Percentiles rank a stretch among this genome's conserved stretches.
phyloP scores from a whole-genome alignment of 1,140 invertebrate species.

The Sitobion miscanthi region DNA sequence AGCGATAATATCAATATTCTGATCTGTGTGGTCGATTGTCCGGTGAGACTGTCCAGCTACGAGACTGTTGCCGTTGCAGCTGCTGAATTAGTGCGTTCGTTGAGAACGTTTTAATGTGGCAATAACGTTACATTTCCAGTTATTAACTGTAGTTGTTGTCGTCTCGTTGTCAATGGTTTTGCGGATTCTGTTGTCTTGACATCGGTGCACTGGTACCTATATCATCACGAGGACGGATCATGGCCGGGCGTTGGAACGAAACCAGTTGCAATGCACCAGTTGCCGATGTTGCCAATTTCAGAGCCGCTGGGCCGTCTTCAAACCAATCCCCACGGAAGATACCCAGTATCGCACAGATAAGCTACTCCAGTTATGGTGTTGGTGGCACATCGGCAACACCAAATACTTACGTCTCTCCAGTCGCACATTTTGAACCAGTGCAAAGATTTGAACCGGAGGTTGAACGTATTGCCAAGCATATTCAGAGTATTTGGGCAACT shows the following conservation, averaged over 20 bases:
- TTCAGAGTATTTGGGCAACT: conserved; percentile 43
- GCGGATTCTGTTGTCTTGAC: not conserved
- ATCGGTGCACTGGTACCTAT: not conserved
- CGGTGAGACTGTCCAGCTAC: not conserved
- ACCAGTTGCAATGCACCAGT: not conserved
- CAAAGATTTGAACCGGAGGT: not conserved
- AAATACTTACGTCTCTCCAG: not conserved
- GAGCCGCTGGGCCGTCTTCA: not conserved
- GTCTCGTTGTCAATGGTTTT: not conserved
- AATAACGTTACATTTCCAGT: not conserved
- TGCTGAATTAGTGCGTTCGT: not conserved
- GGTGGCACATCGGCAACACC: not conserved
- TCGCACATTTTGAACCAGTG: not conserved
- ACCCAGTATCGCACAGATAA: not conserved
- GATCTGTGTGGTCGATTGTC: not conserved
- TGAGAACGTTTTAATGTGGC: not conserved
- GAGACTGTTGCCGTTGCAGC: not conserved
- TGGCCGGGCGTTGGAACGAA: not conserved
- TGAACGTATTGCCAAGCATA: not conserved
- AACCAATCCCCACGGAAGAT: not conserved
- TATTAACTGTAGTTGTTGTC: not conserved
- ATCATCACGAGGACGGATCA: not conserved
- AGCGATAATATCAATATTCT: not conserved
- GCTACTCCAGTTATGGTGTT: not conserved
- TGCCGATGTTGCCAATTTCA: not conserved